Percentiles rank a stretch among this genome's conserved stretches.
Evolutionary conservation across 2,888 invertebrate genomes (phyloP).

Genomic region (Elgonia sp.): DNA sequence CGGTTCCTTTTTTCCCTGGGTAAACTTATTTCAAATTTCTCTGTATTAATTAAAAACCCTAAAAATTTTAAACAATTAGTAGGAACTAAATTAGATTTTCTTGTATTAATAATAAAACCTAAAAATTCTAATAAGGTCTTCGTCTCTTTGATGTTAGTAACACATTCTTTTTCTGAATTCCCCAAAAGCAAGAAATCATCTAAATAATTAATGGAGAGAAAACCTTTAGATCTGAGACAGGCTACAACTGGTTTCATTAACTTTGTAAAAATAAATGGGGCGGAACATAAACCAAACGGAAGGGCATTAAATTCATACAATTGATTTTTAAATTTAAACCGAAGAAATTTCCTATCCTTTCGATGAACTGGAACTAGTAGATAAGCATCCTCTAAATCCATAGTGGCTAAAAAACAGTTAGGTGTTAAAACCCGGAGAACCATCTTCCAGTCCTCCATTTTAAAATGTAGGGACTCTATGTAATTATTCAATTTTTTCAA

Average conservation of each 20-base stretch:
- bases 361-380: slow-evolving; percentile 58
- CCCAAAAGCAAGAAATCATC: slow-evolving; percentile 7
- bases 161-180: not conserved
- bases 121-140: no score
- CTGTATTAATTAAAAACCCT: no score
- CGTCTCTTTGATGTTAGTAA: no score
- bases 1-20: no score
- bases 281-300: not conserved
- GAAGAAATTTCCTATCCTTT: slow-evolving; percentile 58
- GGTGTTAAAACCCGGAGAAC: slow-evolving; percentile 36
- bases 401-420: slow-evolving; percentile 38
- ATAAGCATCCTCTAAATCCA: slow-evolving; percentile 71
- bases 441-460: slow-evolving; percentile 46
- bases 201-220: not conserved
- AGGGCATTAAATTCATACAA: slow-evolving; percentile 18
- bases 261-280: slow-evolving; percentile 20
- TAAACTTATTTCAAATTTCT: no score
- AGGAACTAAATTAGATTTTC: no score
- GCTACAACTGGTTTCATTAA: slow-evolving; percentile 38
- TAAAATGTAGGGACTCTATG: slow-evolving; percentile 5
- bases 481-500: not conserved
- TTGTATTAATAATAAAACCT: no score
- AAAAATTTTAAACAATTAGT: no score
- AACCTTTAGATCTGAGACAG: slow-evolving; percentile 61
- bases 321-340: slow-evolving; percentile 58